phyloP scores from a whole-genome alignment of 2,113 vertebrate genomes.

The Bettongia penicillata region DNA sequence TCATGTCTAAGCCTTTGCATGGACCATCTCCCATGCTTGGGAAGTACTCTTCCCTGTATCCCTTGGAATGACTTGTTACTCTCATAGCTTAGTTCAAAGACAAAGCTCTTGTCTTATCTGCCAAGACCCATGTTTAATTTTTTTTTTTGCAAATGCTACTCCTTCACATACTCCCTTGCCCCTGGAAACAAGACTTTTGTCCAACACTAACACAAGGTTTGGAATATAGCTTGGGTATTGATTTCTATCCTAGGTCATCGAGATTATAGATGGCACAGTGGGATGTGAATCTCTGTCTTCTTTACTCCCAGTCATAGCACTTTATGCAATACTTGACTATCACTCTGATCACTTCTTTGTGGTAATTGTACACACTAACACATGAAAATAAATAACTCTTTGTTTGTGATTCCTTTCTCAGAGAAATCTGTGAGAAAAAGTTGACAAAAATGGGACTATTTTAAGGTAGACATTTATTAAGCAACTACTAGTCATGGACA shows the following conservation, averaged over 20 bases:
- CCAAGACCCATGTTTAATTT: background rate
- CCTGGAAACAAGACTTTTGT: too few relatives aligned
- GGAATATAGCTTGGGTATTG: background rate
- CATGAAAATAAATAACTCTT: background rate
- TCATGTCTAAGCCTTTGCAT: too few relatives aligned
- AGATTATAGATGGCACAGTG: background rate
- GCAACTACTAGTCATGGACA: background rate
- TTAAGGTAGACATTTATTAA: background rate
- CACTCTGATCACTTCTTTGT: background rate
- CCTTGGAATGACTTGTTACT: background rate
- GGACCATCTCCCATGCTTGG: too few relatives aligned
- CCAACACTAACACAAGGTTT: background rate
- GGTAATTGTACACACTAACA: background rate
- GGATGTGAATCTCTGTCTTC: background rate
- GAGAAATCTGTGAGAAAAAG: background rate
- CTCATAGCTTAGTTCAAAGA: background rate
- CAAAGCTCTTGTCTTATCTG: background rate
- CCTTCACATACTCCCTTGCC: background rate
- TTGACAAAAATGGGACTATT: background rate
- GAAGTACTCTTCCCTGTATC: background rate
- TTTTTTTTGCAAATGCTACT: background rate
- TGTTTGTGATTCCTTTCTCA: background rate
- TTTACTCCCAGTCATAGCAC: background rate
- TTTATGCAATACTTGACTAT: background rate
- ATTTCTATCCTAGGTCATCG: background rate